Evolutionary conservation across 2,113 vertebrate genomes (phyloP).

Genomic region (Pelmatolapia mariae): DNA sequence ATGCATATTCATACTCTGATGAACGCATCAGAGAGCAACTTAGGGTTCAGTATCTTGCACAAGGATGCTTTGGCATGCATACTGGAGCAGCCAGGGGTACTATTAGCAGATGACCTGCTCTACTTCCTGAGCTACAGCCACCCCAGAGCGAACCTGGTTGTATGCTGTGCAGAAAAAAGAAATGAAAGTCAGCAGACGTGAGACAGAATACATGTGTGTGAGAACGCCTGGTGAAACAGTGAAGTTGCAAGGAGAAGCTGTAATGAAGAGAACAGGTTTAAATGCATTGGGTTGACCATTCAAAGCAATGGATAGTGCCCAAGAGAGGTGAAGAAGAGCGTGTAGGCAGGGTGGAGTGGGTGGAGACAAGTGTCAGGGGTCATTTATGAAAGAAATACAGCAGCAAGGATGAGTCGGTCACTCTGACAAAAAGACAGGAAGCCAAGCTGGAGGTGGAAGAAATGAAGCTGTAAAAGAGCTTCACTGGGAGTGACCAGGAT

Average conservation of each 20-base stretch:
- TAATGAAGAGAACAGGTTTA: background rate
- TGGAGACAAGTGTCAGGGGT: background rate
- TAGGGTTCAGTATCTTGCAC: background rate
- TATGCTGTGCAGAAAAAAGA: background rate
- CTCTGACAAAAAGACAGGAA: background rate
- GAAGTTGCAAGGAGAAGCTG: background rate
- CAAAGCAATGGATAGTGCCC: background rate
- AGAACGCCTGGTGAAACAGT: background rate
- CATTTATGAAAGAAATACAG: background rate
- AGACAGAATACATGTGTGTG: background rate
- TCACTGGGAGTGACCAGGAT: background rate
- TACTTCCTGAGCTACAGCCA: background rate
- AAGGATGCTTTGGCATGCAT: fast-evolving
- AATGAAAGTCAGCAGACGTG: background rate
- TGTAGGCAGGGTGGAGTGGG: background rate
- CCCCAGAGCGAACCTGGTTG: background rate
- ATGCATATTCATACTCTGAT: background rate
- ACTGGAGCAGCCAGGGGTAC: background rate
- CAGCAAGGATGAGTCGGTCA: background rate
- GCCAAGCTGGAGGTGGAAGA: background rate
- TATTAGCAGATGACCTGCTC: background rate
- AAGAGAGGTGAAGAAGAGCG: background rate
- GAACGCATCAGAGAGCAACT: fast-evolving
- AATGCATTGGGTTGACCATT: background rate
- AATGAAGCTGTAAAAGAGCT: background rate